A percentile compares a stretch with the other conserved stretches of the same genome.
Evolutionary conservation across 2,797 vertebrate species (phyloP).

Genomic region (Sebastes ruberrimus): DNA sequence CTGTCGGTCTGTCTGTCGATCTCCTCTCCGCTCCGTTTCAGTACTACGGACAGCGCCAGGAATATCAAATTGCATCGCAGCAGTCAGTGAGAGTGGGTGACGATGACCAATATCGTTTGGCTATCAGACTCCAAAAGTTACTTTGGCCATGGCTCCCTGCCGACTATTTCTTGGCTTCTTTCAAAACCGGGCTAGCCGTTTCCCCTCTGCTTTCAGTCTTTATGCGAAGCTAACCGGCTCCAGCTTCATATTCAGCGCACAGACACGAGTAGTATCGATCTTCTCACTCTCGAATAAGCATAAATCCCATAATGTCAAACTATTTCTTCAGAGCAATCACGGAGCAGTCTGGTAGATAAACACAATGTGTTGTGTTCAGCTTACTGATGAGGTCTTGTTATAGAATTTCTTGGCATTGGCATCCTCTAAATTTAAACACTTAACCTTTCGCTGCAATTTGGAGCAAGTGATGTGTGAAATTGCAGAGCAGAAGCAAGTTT

Average conservation of each 20-base stretch:
- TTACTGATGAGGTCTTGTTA: constrained; percentile 13
- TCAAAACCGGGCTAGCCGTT: too few species aligned
- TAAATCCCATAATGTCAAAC: not conserved
- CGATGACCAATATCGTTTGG: too few species aligned
- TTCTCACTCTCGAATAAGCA: not conserved
- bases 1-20: too few species aligned
- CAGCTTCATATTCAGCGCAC: not conserved
- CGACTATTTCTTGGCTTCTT: not conserved
- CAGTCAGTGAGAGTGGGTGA: too few species aligned
- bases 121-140: too few species aligned
- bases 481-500: constrained; percentile 27
- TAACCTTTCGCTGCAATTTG: constrained; percentile 58
- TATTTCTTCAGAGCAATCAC: not conserved
- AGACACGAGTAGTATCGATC: not conserved
- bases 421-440: constrained; percentile 42
- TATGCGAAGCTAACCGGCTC: not conserved
- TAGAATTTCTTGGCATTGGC: constrained; percentile 28
- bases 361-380: not conserved
- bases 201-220: too few species aligned
- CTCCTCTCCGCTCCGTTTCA: too few species aligned
- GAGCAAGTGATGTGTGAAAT: constrained; percentile 51
- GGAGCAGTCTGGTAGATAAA: constrained; percentile 4
- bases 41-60: too few species aligned
- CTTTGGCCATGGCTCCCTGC: too few species aligned
- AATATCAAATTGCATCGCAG: too few species aligned